Evolutionary conservation across 2,113 vertebrate species (phyloP), one percentile per base, ranked within the genome.

Genomic region (Propithecus coquereli): DNA sequence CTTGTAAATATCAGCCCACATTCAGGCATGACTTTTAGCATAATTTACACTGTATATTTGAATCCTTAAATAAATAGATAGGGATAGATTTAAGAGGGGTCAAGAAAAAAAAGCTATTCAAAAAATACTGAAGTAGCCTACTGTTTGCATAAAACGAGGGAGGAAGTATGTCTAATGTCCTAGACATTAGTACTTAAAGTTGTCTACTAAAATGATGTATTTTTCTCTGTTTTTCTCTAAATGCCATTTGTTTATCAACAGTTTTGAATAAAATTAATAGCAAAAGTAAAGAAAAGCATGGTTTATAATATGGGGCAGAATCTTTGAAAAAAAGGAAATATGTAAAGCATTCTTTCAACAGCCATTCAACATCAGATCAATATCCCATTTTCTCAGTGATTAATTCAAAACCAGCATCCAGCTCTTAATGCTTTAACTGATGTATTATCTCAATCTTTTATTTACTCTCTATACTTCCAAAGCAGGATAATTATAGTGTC

Each of bases 341-440:
- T 79, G 90, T 68, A 88, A 96, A 94, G 65, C 76, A 94, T 94
- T 91, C 94, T 94, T 81, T 95, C 61, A 92, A 90, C 22, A 54
- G 68, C 81, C 45, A 57, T 87, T 84, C 87, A 83, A 92, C 43
- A 34, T 88, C 43, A 61, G 94, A 97, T 97, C 97, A 95, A 97
- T 97, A 97, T 61, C 68, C 91, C 95, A 97, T 97, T 97, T 97
- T 97, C 94, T 96, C 82, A 91, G 93, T 90, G 95, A 97, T 97
- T 97, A 95, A 97, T 97, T 95, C 86, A 94, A 93, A 97, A 92
- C 11, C 71, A 97, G 73, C 84, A 54, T n/a, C 66, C 47, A 57
- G 90, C 45, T 90, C 81, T 76, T 76, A 73, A 87, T 50, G 14
- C 95, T 95, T 93, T 94, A 92, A 93, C 76, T n/a, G 87, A 93